Evolutionary conservation across 2,797 vertebrate species (phyloP).

Genomic region (Pristis pectinata): DNA sequence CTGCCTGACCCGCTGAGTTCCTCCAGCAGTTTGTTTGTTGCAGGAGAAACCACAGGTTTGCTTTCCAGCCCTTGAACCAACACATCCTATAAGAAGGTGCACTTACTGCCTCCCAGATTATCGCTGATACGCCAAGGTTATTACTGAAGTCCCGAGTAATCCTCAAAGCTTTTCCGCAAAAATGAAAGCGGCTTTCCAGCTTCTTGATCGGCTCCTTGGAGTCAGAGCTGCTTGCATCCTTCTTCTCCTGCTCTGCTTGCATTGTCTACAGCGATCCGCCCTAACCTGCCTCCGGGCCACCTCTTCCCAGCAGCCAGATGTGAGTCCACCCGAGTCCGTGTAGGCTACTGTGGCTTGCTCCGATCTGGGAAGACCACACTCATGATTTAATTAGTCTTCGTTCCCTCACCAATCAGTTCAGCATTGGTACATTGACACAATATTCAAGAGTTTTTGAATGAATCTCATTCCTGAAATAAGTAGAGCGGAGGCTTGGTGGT

Average conservation of each 20-base stretch:
- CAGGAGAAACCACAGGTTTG: neutral
- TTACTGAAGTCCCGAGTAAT: slow-evolving; percentile 7
- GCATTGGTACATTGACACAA: neutral
- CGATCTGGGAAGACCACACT: neutral
- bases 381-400: neutral
- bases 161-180: neutral
- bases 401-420: neutral
- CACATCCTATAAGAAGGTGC: neutral
- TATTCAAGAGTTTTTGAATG: neutral
- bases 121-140: slow-evolving; percentile 3
- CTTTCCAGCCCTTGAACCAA: neutral
- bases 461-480: neutral
- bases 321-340: neutral
- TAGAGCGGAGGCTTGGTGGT: neutral
- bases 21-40: too few relatives aligned
- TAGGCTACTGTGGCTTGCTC: neutral
- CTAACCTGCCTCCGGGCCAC: neutral
- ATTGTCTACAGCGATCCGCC: neutral
- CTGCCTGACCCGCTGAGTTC: too few relatives aligned
- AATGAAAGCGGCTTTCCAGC: neutral
- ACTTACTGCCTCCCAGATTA: slow-evolving; percentile 27
- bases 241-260: neutral
- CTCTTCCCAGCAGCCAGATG: neutral
- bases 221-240: neutral
- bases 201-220: neutral